These are phyloP conservation scores for Amblyornis subalaris DNA, from an alignment of 2,113 vertebrate genomes.

Conservation along the genomic window DNA sequence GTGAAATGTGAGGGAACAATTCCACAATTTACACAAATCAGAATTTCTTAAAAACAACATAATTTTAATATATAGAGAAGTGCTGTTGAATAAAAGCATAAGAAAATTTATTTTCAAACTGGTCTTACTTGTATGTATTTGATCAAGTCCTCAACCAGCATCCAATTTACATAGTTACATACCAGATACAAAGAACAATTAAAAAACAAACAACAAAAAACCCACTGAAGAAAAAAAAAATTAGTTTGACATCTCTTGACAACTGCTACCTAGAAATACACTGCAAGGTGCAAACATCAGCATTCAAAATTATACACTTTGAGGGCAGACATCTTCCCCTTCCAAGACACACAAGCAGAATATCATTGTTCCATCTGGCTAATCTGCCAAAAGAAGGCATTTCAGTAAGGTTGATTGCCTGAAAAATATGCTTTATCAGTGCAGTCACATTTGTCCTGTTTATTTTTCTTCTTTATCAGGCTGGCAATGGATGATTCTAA, in stretches of 20 bases:
- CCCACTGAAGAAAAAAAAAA: background rate
- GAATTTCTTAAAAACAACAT: background rate
- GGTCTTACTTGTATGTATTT: background rate
- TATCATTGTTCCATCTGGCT: background rate
- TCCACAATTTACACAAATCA: background rate
- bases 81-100: background rate
- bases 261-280: background rate
- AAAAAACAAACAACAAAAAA: background rate
- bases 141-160: background rate
- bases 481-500: background rate
- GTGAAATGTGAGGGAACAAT: background rate
- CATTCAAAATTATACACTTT: background rate
- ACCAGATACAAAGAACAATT: background rate
- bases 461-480: background rate
- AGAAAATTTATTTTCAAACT: background rate
- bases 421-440: background rate
- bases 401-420: background rate
- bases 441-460: background rate
- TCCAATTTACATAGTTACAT: background rate
- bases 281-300: background rate
- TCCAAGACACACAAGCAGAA: background rate
- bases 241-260: background rate
- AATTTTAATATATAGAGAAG: background rate
- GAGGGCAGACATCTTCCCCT: background rate
- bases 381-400: background rate